Evolutionary conservation across 2,888 invertebrate genomes (phyloP).

Genomic region (Torymus texanus): DNA sequence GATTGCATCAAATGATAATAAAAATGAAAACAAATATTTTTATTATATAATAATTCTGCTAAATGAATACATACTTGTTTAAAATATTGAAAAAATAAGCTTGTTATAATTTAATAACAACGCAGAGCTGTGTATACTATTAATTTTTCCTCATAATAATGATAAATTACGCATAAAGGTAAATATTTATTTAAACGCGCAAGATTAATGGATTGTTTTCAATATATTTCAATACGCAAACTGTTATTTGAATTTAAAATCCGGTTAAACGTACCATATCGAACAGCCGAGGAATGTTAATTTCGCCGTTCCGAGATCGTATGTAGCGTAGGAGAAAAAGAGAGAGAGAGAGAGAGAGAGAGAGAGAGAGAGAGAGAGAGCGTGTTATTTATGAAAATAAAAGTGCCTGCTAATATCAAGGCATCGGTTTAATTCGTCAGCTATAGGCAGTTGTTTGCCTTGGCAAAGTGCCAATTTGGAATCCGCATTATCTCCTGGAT

Average conservation of each 20-base stretch:
- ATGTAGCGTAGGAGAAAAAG: slow-evolving; percentile 9
- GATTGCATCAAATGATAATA: too few species aligned
- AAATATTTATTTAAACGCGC: not conserved
- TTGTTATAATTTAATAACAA: too few species aligned
- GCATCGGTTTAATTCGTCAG: slow-evolving; percentile 45
- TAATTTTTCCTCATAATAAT: too few species aligned
- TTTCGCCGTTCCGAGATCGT: not conserved
- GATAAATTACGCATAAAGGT: too few species aligned
- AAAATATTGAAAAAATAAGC: too few species aligned
- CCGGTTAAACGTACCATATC: not conserved
- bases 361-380: slow-evolving; percentile 17
- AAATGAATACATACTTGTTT: too few species aligned
- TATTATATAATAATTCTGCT: too few species aligned
- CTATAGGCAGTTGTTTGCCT: slow-evolving; percentile 50
- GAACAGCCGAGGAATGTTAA: slow-evolving; percentile 23
- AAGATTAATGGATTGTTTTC: not conserved
- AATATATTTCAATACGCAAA: not conserved
- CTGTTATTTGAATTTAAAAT: not conserved
- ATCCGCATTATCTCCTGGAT: slow-evolving; percentile 42
- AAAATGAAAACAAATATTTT: too few species aligned
- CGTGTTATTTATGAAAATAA: slow-evolving; percentile 50
- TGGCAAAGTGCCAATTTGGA: slow-evolving; percentile 52
- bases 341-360: slow-evolving; percentile 11
- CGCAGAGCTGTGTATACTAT: too few species aligned
- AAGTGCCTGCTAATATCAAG: slow-evolving; percentile 41